phyloP scores from a whole-genome alignment of 2,797 vertebrate genomes.

The Nyctibius grandis region DNA sequence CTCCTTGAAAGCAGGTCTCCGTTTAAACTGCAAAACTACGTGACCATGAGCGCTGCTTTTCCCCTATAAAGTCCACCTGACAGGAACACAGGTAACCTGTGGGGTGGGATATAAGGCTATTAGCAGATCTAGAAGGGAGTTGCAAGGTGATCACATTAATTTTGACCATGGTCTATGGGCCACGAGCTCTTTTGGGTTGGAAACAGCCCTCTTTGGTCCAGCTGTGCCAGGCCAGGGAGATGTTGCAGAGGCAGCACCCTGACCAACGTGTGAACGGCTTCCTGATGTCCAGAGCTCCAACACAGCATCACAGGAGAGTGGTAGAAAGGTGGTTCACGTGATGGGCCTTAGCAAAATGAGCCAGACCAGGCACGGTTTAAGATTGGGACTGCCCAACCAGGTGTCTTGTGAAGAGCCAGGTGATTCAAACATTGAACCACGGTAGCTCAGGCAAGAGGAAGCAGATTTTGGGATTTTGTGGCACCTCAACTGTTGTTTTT shows the following conservation, averaged over 20 bases:
- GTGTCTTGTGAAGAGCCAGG: neutral
- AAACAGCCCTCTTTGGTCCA: neutral
- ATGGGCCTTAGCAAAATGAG: neutral
- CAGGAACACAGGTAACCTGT: neutral
- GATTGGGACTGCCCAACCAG: neutral
- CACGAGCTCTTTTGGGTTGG: neutral
- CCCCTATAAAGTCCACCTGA: neutral
- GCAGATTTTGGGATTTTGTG: neutral
- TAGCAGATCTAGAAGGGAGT: neutral
- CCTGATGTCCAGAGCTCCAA: neutral
- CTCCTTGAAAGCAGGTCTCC: neutral
- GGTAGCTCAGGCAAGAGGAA: neutral
- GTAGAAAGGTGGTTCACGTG: neutral
- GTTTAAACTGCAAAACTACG: neutral
- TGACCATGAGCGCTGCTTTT: neutral
- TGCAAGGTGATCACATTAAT: neutral
- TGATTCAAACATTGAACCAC: neutral
- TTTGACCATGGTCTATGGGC: neutral
- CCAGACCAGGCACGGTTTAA: neutral
- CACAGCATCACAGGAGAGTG: rapidly evolving
- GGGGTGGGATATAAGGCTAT: neutral
- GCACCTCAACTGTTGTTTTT: neutral
- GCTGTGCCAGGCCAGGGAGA: neutral
- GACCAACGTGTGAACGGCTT: rapidly evolving
- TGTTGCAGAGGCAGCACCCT: neutral